Evolutionary conservation across 2,888 invertebrate species (phyloP), one percentile per base, ranked within the genome.

Genomic region (Phalera bucephala): DNA sequence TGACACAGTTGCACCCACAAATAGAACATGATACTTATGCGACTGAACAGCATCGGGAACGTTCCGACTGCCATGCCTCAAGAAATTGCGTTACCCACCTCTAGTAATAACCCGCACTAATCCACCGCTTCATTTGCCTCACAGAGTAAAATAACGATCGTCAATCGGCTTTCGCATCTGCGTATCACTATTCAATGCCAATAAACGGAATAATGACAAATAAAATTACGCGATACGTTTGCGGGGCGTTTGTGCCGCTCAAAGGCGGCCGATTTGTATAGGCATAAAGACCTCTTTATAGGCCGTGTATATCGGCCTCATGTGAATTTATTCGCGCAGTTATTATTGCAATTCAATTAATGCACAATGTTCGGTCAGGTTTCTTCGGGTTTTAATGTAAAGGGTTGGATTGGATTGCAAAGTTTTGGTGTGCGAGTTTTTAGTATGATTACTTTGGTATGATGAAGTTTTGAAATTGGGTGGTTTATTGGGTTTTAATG

Each of bases 281-380:
- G 79, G 80, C 77, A 86, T 85, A 87, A 89, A 89, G 85, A 76
- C 69, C 77, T 79, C 79, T 81, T 84, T 85, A 80, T 71, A 70
- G 73, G 65, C 63, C 58, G 48, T 64, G 67, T 69, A 71, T 82
- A 81, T 80, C 72, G 73, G 69, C 59, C 73, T 77, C 67, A 77
- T 77, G 79, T 64, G 82, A 83, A 79, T 83, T 79, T 84, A 85
- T 83, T 80, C 72, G 63, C 61, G 60, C 74, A 63, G 74, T 83
- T 84, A 84, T 82, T 88, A 88, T 85, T 84, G 84, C 88, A 75
- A 81, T 89, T 87, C 84, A 89, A 87, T 87, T 87, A 87, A 81
- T 77, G 52, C 61, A 72, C 79, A 78, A 74, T 73, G 75, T 72
- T 74, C 76, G 74, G 59, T 79, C 83, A 68, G 73, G 77, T 80